A percentile compares a stretch with the other conserved stretches of the same genome.
phyloP scores from a whole-genome alignment of 1,140 invertebrate species.

The Rhizoglyphus robini region DNA sequence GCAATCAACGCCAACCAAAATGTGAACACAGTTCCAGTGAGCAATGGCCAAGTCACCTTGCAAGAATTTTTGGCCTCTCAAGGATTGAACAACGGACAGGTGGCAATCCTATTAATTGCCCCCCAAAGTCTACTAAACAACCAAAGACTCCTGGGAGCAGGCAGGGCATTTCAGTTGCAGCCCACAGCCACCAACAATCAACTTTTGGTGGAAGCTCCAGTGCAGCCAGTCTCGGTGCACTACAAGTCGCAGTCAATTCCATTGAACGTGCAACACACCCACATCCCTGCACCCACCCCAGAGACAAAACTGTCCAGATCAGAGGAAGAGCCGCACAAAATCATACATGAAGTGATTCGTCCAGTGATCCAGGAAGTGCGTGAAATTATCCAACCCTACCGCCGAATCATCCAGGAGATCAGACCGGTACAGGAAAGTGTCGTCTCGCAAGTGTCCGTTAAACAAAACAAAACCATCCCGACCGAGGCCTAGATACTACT shows the following conservation, averaged over 20 bases:
- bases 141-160: not conserved
- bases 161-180: not conserved
- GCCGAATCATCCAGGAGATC: not conserved
- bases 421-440: slow-evolving; percentile 1
- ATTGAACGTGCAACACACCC: slow-evolving; percentile 19
- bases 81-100: not conserved
- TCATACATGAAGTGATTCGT: slow-evolving; percentile 5
- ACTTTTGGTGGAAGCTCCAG: not conserved
- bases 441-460: not conserved
- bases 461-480: too few relatives aligned
- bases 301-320: not conserved
- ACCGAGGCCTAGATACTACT: too few relatives aligned
- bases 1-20: not conserved
- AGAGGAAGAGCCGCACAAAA: slow-evolving; percentile 6
- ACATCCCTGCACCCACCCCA: slow-evolving; percentile 14
- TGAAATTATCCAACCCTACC: slow-evolving; percentile 13
- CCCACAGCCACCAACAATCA: not conserved
- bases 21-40: not conserved
- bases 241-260: slow-evolving; percentile 19
- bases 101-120: slow-evolving; percentile 1
- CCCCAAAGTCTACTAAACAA: not conserved
- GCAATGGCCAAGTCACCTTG: not conserved
- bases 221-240: not conserved
- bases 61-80: not conserved
- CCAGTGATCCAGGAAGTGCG: slow-evolving; percentile 12